A percentile compares a stretch with the other conserved stretches of the same genome.
Conservation (phyloP, 2,888 invertebrate species). For the Caenorhabditis virilis region DNA sequence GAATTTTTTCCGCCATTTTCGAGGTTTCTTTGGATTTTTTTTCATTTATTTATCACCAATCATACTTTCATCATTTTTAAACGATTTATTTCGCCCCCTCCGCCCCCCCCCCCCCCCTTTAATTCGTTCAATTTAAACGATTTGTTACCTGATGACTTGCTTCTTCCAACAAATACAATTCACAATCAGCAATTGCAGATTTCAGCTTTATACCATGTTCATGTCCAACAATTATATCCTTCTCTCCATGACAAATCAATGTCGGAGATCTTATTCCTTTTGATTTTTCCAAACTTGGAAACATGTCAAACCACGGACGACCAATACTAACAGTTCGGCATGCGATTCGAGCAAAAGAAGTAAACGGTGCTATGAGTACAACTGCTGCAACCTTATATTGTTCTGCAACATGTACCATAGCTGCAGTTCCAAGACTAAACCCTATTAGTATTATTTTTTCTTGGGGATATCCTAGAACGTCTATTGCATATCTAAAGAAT, state of each 20-base stretch:
- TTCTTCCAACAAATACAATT: constrained; percentile 33
- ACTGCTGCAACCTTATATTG: constrained; percentile 38
- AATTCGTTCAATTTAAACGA: neutral
- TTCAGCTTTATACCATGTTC: constrained; percentile 32
- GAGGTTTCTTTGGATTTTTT: too few relatives aligned
- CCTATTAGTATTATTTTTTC: constrained; percentile 49
- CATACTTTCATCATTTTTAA: too few relatives aligned
- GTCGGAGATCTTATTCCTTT: constrained; percentile 39
- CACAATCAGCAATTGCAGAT: constrained; percentile 27
- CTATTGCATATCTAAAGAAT: constrained; percentile 36
- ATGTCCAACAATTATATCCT: constrained; percentile 40
- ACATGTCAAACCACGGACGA: constrained; percentile 38
- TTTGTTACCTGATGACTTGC: constrained; percentile 39
- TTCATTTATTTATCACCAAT: too few relatives aligned
- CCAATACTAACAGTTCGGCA: constrained; percentile 14
- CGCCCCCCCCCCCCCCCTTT: neutral
- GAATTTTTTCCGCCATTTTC: too few relatives aligned
- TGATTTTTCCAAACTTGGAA: constrained; percentile 45
- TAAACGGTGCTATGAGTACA: constrained; percentile 53
- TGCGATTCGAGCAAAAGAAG: constrained; percentile 44
- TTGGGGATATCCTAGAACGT: constrained; percentile 30
- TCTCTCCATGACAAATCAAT: constrained; percentile 47
- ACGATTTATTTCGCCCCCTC: too few relatives aligned
- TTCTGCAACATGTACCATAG: constrained; percentile 30
- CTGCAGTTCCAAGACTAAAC: constrained; percentile 44